Base-by-base conservation (phyloP, 2,113 vertebrate genomes). In the Tylochromis polylepis region DNA sequence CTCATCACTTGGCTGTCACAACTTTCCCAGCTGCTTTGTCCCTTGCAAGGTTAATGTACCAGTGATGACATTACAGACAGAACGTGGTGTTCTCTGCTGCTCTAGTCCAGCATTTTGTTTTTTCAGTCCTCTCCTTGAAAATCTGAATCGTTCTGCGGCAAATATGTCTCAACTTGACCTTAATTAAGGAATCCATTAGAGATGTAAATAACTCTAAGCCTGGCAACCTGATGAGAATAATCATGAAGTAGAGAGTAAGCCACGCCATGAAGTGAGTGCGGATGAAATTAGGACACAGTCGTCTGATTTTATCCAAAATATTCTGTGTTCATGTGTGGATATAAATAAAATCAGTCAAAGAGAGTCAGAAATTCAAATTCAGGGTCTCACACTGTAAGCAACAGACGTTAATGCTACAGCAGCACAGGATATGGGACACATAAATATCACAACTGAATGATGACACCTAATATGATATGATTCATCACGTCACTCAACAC, bases 171-270 rank as follows among this genome's bases (percentile, higher is more conserved):
- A 24, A 79, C 89, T 93, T 93, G 93, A 93, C 94, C 89, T 94
- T 93, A 93, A 94, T 96, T 95, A 95, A 85, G 58, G 89, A 93
- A 90, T 93, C 92, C 86, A 92, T 93, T 91, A 92, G 85, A 89
- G 81, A 94, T 93, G 94, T 94, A 96, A 95, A 95, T 90, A 94
- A 85, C 86, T 85, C 29, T 91, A 87, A 94, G 89, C 88, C 85
- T 67, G 60, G 79, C 87, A 85, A 85, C 89, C 92, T 89, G 82
- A 86, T 67, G 87, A 87, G 91, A 93, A 93, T 89, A 91, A 93
- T 93, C 88, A 57, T 80, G 80, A 79, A 82, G 86, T 46, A 56
- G 85, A 81, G 84, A 38, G 87, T 88, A 86, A 49, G 34, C 57
- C 60, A 14, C 34, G 70, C 84, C 72, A 86, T 83, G 89, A 79